Evolutionary conservation across 2,888 invertebrate species (phyloP), one percentile per base, ranked within the genome.

Genomic region (Cheilosia vulpina): DNA sequence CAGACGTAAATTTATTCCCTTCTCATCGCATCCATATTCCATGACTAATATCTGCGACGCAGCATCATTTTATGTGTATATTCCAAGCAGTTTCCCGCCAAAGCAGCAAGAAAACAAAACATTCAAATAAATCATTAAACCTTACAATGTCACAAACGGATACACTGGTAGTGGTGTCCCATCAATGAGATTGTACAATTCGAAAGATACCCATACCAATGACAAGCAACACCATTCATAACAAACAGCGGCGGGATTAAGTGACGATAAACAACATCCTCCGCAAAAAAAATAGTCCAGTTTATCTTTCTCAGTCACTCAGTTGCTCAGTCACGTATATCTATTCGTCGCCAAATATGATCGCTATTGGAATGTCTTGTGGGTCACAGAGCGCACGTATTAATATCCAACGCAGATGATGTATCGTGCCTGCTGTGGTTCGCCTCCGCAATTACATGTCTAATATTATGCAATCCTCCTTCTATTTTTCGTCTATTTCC

Each of bases 181-280:
- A 57, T 73, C 63, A 73, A 73, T 73, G 73, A 73, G 63, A 43
- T 50, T 41, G 24, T 27, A 45, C 15, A 34, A 52, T 50, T 34
- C 41, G 38, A 50, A 45, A 55, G 15, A 6, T 52, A 19, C 15
- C 47, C 41, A 43, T 11, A 62, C 24, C 45, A 55, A 63, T 47
- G 41, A 53, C 47, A n/a, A 58, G 27, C 13, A 24, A 19, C 38
- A 58, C 53, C 71, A 77, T 71, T 52, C 75, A 58, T 57, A 68
- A 57, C 50, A 60, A 53, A 13, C 53, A 47, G 47, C 9, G 17
- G 52, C 38, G 38, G 65, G 50, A 69, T 81, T 76, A 76, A 75
- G 68, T 55, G 75, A 71, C 76, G 69, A 81, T 76, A 71, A 81
- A 81, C 81, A 76, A 53, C 63, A 71, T 81, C 80, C 69, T 57